A percentile compares a stretch with the other conserved stretches of the same genome.
These are phyloP conservation scores for Sceloporus undulatus DNA, from an alignment of 2,113 vertebrate species.

Conservation along the genomic window DNA sequence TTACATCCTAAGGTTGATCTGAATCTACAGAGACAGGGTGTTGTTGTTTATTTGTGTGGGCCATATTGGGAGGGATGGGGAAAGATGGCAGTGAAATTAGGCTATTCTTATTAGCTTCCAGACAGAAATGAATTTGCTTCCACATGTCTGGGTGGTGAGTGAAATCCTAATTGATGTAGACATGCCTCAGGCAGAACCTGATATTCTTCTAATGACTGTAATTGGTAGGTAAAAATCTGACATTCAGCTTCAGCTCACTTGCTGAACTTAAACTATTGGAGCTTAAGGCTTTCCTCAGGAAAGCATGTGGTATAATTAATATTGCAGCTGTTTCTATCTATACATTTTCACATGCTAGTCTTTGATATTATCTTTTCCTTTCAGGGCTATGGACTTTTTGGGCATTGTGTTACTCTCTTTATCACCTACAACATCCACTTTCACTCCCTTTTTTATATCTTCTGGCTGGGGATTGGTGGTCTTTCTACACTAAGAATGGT, in stretches of 20 bases:
- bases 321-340: not conserved
- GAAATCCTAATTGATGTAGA: not conserved
- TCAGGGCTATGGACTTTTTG: conserved; percentile 96
- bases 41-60: not conserved
- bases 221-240: not conserved
- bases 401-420: conserved; percentile 94
- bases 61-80: not conserved
- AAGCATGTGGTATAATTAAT: not conserved
- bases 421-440: conserved; percentile 98
- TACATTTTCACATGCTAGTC: not conserved
- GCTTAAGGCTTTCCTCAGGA: not conserved
- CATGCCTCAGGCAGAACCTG: not conserved
- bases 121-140: conserved; percentile 25
- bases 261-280: conserved; percentile 2
- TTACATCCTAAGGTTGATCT: not conserved
- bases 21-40: not conserved
- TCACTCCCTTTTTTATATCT: conserved; percentile 95
- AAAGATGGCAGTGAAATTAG: conserved; percentile 2
- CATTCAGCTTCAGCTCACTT: not conserved
- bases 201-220: conserved; percentile 19
- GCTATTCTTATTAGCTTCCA: conserved; percentile 8
- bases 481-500: conserved; percentile 97
- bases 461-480: conserved; percentile 93
- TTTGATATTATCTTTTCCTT: conserved; percentile 14
- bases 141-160: not conserved